Base-by-base conservation (phyloP, 2,797 vertebrate species). In the Sebastes oblongus region DNA sequence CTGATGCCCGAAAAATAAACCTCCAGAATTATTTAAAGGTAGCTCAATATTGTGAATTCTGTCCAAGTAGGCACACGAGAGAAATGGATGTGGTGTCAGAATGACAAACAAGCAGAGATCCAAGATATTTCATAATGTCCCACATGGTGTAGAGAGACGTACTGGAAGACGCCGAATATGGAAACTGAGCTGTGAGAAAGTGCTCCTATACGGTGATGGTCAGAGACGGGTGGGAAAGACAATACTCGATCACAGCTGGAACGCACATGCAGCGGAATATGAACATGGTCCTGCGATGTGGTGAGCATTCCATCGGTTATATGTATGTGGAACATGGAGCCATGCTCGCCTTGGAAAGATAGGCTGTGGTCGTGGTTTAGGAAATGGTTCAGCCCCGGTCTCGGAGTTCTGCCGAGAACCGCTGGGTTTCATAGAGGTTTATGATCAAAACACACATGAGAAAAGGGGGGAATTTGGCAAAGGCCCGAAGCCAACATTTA, bases 251-350 rank as follows among this genome's bases (percentile, higher is more conserved):
- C 91, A 68, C 95, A 96, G 95, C 93, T 96, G 95, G 93, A 91
- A 87, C 93, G 91, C 94, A 95, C 94, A 95, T 95, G 95, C 91
- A 92, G 89, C 90, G 89, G 90, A 92, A 93, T 91, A 86, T 86
- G 90, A 95, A 87, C 86, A 82, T 60, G 84, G 86, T 85, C 87
- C 84, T 88, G 92, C 90, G 93, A 94, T 95, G 94, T 92, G 94
- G 95, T 89, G 84, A 93, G 90, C 94, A 95, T 95, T 95, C 95
- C 94, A 60, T 91, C 81, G 79, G 86, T 90, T 91, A 66, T 92
- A 92, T 95, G 92, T 93, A 91, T 95, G 93, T 93, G 93, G 94
- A 94, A 93, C 93, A 92, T 90, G 93, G 91, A 92, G 91, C 81
- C 82, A 9, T 80, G 60, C 91, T 94, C 87, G 86, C 91, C 85